A percentile compares a stretch with the other conserved stretches of the same genome.
Conservation (phyloP, 1,140 invertebrate genomes). For the Anoplophora glabripennis region DNA sequence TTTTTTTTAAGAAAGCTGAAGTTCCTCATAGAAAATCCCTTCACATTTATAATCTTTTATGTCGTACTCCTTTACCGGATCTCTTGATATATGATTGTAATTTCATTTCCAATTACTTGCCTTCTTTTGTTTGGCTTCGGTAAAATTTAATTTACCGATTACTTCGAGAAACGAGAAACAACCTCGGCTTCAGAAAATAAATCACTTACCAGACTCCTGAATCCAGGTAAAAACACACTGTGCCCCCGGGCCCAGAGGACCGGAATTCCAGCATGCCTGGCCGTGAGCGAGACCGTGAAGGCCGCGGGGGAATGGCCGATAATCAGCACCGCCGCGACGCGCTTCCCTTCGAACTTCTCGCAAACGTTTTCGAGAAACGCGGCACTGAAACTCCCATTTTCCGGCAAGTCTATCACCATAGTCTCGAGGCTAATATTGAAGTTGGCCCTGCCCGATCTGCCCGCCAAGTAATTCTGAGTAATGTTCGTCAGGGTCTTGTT, state of each 20-base stretch:
- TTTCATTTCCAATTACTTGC: too few species aligned
- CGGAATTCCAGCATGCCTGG: slow-evolving; percentile 45
- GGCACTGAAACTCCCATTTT: slow-evolving; percentile 47
- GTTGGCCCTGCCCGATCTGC: slow-evolving; percentile 23
- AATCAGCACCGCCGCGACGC: slow-evolving; percentile 46
- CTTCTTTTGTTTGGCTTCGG: too few species aligned
- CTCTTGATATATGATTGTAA: too few species aligned
- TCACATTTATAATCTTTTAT: too few species aligned
- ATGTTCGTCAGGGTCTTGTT: slow-evolving; percentile 47
- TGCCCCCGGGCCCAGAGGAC: slow-evolving; percentile 49
- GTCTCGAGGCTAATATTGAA: slow-evolving; percentile 46
- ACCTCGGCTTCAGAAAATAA: too few species aligned
- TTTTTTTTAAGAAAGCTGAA: too few species aligned
- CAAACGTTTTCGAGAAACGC: slow-evolving; percentile 45
- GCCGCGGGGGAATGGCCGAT: slow-evolving; percentile 48
- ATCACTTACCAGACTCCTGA: slow-evolving; percentile 42
- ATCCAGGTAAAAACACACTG: slow-evolving; percentile 38
- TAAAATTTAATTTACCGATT: too few species aligned
- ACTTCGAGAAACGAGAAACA: too few species aligned
- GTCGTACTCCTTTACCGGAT: too few species aligned
- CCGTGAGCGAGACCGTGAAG: slow-evolving; percentile 46
- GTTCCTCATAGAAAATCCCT: too few species aligned
- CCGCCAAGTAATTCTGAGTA: slow-evolving; percentile 39
- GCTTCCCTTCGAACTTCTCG: slow-evolving; percentile 44
- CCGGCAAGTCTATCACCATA: slow-evolving; percentile 45